Conservation (phyloP, 2,113 vertebrate species). For the Barbus barbus region DNA sequence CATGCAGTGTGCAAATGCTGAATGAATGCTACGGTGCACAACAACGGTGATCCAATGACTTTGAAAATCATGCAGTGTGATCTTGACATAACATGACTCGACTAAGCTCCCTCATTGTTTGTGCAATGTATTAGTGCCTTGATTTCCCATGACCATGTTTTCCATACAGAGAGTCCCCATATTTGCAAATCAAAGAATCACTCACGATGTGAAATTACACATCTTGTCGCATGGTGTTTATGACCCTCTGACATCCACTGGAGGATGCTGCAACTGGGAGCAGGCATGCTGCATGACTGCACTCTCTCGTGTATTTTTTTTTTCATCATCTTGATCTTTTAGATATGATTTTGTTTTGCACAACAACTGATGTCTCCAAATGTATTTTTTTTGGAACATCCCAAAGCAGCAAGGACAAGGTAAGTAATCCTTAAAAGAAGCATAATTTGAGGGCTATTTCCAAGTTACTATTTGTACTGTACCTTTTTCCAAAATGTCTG, state of each 20-base stretch:
- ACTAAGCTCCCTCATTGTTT: no score
- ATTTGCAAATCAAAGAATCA: slow-evolving; percentile 23
- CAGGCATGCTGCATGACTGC: slow-evolving; percentile 1
- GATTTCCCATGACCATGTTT: no score
- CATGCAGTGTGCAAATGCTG: no score
- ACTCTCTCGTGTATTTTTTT: slow-evolving; percentile 4
- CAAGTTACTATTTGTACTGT: slow-evolving; percentile 39
- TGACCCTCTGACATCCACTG: not conserved
- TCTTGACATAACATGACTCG: no score
- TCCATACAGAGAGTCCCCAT: not conserved
- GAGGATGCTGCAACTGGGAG: slow-evolving; percentile 30
- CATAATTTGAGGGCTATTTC: slow-evolving; percentile 20
- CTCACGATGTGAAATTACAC: not conserved
- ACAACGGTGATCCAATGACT: no score
- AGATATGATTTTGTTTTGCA: not conserved
- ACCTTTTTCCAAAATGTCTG: slow-evolving; percentile 18
- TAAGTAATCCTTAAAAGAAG: slow-evolving; percentile 27
- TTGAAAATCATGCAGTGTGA: no score
- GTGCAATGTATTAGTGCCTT: no score
- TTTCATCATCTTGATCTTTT: not conserved
- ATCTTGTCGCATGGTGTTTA: slow-evolving; percentile 25
- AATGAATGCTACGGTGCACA: no score
- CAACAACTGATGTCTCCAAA: slow-evolving; percentile 30
- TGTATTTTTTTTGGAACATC: not conserved
- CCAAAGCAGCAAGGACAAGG: slow-evolving; percentile 34